phyloP scores from a whole-genome alignment of 2,888 invertebrate genomes.

The Parnassius glacialis region DNA sequence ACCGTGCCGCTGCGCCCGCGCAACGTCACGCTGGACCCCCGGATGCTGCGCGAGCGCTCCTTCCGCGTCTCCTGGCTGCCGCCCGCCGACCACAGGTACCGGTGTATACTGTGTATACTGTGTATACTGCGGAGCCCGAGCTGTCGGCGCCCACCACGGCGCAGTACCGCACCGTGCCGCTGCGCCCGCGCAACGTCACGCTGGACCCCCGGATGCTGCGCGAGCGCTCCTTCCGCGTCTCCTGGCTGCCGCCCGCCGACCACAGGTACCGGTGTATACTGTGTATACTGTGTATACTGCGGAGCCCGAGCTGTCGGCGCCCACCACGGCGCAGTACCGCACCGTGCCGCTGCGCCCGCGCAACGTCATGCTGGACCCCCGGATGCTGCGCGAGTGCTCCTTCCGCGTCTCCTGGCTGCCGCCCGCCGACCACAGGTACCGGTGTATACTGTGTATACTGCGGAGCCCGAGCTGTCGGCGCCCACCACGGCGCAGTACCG shows the following conservation, averaged over 20 bases:
- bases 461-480: slow-evolving; percentile 93
- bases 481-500: slow-evolving; percentile 96
- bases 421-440: too few species aligned
- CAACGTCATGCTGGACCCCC: slow-evolving; percentile 84
- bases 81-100: slow-evolving; percentile 86
- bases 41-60: slow-evolving; percentile 86
- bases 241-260: too few species aligned
- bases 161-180: slow-evolving; percentile 80
- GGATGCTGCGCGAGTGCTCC: too few species aligned
- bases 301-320: background rate
- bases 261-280: too few species aligned
- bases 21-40: slow-evolving; percentile 89
- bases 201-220: too few species aligned
- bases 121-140: background rate
- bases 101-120: too few species aligned
- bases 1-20: slow-evolving; percentile 93
- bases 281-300: too few species aligned
- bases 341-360: slow-evolving; percentile 92
- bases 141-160: slow-evolving; percentile 44
- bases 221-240: too few species aligned
- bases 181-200: slow-evolving; percentile 95
- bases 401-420: too few species aligned
- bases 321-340: too few species aligned
- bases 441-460: slow-evolving; percentile 86
- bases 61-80: slow-evolving; percentile 94